These are phyloP conservation scores for Arbacia lixula DNA, from an alignment of 53 echinoderm and acorn worm species.

Conservation along the genomic window DNA sequence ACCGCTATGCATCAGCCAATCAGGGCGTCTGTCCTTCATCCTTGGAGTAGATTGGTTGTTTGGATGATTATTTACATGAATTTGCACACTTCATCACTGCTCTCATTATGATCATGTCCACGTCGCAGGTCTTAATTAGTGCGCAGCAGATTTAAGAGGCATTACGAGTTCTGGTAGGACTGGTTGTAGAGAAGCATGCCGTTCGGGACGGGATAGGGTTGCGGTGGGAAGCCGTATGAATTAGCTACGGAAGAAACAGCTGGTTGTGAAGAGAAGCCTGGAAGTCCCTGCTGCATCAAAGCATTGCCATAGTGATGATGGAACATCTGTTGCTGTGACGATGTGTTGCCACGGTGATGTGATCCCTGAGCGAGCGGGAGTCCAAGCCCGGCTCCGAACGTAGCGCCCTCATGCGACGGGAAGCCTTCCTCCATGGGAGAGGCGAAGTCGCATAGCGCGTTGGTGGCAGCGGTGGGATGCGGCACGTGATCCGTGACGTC, in stretches of 20 bases:
- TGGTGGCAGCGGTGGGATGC: background rate
- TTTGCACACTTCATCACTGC: too few relatives aligned
- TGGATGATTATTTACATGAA: too few relatives aligned
- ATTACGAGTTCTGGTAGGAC: too few relatives aligned
- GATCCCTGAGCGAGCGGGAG: background rate
- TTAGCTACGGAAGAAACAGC: background rate
- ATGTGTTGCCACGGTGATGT: background rate
- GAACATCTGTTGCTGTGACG: background rate
- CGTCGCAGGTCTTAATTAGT: too few relatives aligned
- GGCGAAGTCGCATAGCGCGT: background rate
- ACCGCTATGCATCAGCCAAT: too few relatives aligned
- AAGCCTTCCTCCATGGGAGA: background rate
- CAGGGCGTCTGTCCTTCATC: too few relatives aligned
- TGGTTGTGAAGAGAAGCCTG: conserved; percentile 21
- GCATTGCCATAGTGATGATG: conserved; percentile 17
- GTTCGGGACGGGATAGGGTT: too few relatives aligned
- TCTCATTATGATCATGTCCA: too few relatives aligned
- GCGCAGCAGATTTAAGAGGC: too few relatives aligned
- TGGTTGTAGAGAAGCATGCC: too few relatives aligned
- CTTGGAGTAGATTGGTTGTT: too few relatives aligned
- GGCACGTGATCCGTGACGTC: background rate
- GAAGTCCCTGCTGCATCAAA: conserved; percentile 25
- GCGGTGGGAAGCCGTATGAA: background rate
- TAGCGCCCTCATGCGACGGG: conserved; percentile 18
- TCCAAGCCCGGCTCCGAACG: too few relatives aligned